Percentiles rank a stretch among this genome's conserved stretches.
Evolutionary conservation across 1,140 invertebrate species (phyloP).

Genomic region (Drosophila oshimai): DNA sequence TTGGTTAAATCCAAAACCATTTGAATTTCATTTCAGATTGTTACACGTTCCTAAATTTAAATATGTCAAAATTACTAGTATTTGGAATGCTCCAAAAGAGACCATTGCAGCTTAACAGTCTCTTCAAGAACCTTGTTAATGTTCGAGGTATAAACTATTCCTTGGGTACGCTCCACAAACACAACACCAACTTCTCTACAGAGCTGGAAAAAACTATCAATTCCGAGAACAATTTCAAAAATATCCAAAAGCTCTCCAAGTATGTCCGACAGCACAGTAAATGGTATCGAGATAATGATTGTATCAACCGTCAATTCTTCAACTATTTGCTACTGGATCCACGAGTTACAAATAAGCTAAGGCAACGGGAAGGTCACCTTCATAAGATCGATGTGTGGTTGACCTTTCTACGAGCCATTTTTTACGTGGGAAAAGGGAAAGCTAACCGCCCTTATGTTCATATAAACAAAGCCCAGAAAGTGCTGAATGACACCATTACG

Average conservation of each 20-base stretch:
- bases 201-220: slow-evolving; percentile 44
- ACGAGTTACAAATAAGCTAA: slow-evolving; percentile 90
- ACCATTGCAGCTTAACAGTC: background rate
- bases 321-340: slow-evolving; percentile 97
- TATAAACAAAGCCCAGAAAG: slow-evolving; percentile 91
- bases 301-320: slow-evolving; percentile 90
- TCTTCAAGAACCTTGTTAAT: background rate
- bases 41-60: background rate
- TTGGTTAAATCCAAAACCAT: background rate
- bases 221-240: slow-evolving; percentile 36
- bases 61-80: slow-evolving; percentile 57
- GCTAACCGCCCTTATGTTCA: slow-evolving; percentile 92
- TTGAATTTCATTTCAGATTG: slow-evolving; percentile 4
- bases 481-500: slow-evolving; percentile 32
- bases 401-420: slow-evolving; percentile 89
- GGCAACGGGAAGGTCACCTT: slow-evolving; percentile 79
- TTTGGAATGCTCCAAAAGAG: background rate
- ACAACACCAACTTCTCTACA: slow-evolving; percentile 32
- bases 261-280: slow-evolving; percentile 16
- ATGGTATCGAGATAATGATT: slow-evolving; percentile 63
- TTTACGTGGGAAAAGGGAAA: slow-evolving; percentile 92
- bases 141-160: slow-evolving; percentile 24
- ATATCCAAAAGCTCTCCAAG: slow-evolving; percentile 14
- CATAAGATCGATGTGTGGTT: slow-evolving; percentile 85
- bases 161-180: slow-evolving; percentile 32